Evolutionary conservation across 2,888 invertebrate genomes (phyloP), one percentile per base, ranked within the genome.

Genomic region (Emmelina monodactyla): DNA sequence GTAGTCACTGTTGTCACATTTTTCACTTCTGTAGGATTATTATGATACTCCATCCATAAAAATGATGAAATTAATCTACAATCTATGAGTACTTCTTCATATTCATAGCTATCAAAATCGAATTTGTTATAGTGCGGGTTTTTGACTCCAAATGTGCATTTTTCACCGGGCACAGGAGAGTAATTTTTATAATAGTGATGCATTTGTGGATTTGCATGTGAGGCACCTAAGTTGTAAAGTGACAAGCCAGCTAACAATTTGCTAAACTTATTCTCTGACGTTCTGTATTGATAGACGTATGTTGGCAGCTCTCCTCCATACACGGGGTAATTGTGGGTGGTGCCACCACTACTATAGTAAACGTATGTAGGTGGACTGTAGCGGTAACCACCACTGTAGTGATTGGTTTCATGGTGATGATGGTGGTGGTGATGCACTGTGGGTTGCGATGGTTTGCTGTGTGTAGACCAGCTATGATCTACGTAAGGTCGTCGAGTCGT

Each of bases 361-460:
- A 79, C 62, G 32, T 63, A 58, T 25, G 47, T 57, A 1, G 78
- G 76, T 9, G 78, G 78, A 40, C 75, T 69, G 42, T 79, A 78
- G 11, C 67, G 59, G 45, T 61, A 78, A n/a, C n/a, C n/a, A n/a
- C n/a, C n/a, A n/a, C n/a, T n/a, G n/a, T n/a, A n/a, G n/a, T n/a
- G n/a, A n/a, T n/a, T n/a, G n/a, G n/a, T n/a, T n/a, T n/a, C n/a
- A 38, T 66, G 63, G 15, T 66, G 46, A 49, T 72, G 71, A 25
- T 58, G 60, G n/a, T 25, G 25, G n/a, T 25, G 25, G 11, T 25
- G 25, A 10, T 25, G 25, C 4, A 25, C 25, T 3, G 25, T 25
- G 19, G 25, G 9, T n/a, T 25, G 25, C n/a, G 25, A 7, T 10
- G 25, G 25, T 10, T 9, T 9, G 4, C 11, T 25, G 25, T 19